phyloP scores from a whole-genome alignment of 2,797 vertebrate species.

The Denticeps clupeoides region DNA sequence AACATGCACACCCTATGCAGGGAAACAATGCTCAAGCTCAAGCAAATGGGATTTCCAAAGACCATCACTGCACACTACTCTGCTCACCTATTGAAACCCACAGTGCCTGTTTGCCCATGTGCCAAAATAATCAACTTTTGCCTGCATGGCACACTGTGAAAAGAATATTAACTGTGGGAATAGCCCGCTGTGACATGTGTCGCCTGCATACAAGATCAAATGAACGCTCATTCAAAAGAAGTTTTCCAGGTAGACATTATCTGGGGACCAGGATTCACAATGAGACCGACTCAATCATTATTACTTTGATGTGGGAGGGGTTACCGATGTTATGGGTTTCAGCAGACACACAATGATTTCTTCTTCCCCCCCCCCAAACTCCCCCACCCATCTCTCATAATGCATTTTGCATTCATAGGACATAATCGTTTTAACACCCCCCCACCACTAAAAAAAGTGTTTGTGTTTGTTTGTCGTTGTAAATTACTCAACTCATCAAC shows the following conservation, averaged over 20 bases:
- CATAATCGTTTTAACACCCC: conserved; percentile 31
- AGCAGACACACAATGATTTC: conserved; percentile 27
- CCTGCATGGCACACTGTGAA: conserved; percentile 68
- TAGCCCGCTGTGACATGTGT: conserved; percentile 66
- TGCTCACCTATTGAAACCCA: conserved; percentile 30
- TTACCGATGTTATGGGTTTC: conserved; percentile 25
- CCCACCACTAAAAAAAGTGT: conserved; percentile 17
- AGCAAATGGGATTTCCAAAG: conserved; percentile 33
- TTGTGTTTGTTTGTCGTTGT: conserved; percentile 26
- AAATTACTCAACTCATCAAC: conserved; percentile 10
- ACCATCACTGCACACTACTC: conserved; percentile 20
- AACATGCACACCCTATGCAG: not conserved
- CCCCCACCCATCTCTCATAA: conserved; percentile 10
- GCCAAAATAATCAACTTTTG: conserved; percentile 74
- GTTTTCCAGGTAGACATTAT: conserved; percentile 38
- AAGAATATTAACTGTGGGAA: conserved; percentile 76
- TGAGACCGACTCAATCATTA: conserved; percentile 37
- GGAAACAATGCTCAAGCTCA: conserved; percentile 9
- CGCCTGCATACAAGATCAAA: conserved; percentile 39
- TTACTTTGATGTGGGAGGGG: conserved; percentile 34
- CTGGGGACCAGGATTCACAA: conserved; percentile 29
- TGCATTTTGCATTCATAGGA: conserved; percentile 29
- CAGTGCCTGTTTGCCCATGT: conserved; percentile 37
- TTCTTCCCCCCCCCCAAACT: not conserved
- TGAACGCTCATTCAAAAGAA: conserved; percentile 42